Conservation (phyloP, 1,140 invertebrate species). For the Anoplophora glabripennis region DNA sequence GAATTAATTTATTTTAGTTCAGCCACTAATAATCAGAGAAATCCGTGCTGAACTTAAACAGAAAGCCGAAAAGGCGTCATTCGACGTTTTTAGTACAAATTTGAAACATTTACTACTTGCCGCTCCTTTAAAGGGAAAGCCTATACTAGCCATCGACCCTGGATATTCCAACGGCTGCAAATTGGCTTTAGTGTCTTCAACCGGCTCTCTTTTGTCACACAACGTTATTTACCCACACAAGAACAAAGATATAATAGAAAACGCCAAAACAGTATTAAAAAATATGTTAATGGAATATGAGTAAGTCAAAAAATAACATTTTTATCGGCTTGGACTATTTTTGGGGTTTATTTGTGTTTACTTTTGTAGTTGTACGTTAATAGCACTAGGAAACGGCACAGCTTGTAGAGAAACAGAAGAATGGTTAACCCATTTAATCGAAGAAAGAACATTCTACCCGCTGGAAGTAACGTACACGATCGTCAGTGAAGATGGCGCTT, state of each 20-base stretch:
- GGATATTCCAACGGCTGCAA: constrained; percentile 86
- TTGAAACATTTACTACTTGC: constrained; percentile 76
- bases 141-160: constrained; percentile 83
- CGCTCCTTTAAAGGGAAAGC: constrained; percentile 75
- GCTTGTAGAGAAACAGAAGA: constrained; percentile 82
- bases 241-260: constrained; percentile 28
- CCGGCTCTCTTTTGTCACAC: constrained; percentile 67
- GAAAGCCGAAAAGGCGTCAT: constrained; percentile 74
- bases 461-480: constrained; percentile 72
- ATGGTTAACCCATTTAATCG: constrained; percentile 67
- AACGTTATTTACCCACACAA: constrained; percentile 66
- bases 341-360: constrained; percentile 4
- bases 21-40: constrained; percentile 64
- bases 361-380: constrained; percentile 61
- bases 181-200: constrained; percentile 67
- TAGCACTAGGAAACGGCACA: constrained; percentile 86
- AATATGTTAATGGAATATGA: constrained; percentile 34
- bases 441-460: constrained; percentile 54
- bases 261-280: constrained; percentile 28
- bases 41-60: constrained; percentile 71
- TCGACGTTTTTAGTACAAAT: constrained; percentile 81
- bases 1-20: constrained; percentile 50
- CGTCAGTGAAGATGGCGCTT: constrained; percentile 84
- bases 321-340: neutral
- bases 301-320: constrained; percentile 27